Conservation (phyloP, 2,888 invertebrate genomes). For the Iphiclides podalirius region DNA sequence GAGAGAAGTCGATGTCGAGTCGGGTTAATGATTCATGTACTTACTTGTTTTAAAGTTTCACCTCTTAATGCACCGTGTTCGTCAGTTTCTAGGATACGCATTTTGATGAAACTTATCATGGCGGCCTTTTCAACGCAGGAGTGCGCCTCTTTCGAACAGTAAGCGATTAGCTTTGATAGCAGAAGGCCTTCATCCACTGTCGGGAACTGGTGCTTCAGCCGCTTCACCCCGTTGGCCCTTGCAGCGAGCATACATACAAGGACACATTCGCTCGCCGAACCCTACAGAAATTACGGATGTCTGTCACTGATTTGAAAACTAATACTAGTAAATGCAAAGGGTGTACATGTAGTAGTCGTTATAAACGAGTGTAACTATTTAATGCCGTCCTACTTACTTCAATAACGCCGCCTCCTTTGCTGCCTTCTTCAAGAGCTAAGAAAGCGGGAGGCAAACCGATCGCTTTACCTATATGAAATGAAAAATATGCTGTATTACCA, state of each 20-base stretch:
- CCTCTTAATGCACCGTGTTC: constrained; percentile 90
- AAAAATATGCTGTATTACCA: background rate
- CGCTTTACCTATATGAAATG: constrained; percentile 87
- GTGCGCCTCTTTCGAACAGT: constrained; percentile 94
- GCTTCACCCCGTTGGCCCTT: constrained; percentile 91
- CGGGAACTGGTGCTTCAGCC: constrained; percentile 90
- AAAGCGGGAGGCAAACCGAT: constrained; percentile 95
- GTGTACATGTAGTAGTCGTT: too few relatives aligned
- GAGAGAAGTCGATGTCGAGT: too few relatives aligned
- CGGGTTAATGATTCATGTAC: too few relatives aligned
- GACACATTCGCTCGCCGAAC: constrained; percentile 97
- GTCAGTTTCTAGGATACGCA: constrained; percentile 93
- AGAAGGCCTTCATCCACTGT: constrained; percentile 94
- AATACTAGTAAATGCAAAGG: background rate
- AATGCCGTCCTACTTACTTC: constrained; percentile 81
- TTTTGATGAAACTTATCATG: constrained; percentile 95
- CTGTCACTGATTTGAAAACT: background rate
- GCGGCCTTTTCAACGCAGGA: constrained; percentile 96
- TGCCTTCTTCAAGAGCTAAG: constrained; percentile 89
- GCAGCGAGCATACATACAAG: constrained; percentile 96
- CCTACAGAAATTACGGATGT: constrained; percentile 74
- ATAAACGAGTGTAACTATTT: background rate
- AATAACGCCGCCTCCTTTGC: constrained; percentile 96
- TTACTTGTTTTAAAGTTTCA: constrained; percentile 87
- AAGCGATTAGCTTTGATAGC: constrained; percentile 95